Conservation (phyloP, 2,113 vertebrate species). For the Lethenteron camtschaticum region DNA sequence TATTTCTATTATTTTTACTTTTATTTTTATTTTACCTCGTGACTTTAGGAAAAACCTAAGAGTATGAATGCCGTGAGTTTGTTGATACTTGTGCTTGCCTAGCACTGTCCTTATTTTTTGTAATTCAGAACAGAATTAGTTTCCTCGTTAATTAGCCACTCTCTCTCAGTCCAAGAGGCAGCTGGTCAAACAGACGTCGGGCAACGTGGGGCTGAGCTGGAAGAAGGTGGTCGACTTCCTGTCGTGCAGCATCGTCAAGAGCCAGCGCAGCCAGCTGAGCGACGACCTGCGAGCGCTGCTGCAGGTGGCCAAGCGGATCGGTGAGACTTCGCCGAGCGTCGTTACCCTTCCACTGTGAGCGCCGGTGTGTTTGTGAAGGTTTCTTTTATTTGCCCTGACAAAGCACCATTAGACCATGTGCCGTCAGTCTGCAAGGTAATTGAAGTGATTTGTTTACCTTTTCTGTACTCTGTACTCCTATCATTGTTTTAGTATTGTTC, state of each 20-base stretch:
- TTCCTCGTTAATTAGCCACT: too few species aligned
- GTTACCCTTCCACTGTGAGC: neutral
- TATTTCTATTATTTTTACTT: too few species aligned
- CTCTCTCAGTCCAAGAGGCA: too few species aligned
- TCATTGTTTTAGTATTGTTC: neutral
- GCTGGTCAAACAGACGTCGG: too few species aligned
- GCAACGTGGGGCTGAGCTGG: conserved; percentile 52
- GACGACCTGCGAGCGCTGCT: conserved; percentile 57
- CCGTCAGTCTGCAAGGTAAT: neutral
- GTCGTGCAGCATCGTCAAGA: conserved; percentile 44
- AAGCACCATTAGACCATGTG: neutral
- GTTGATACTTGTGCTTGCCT: too few species aligned
- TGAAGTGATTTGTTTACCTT: conserved; percentile 1
- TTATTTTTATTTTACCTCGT: too few species aligned
- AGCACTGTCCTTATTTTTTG: too few species aligned
- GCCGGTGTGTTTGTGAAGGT: neutral
- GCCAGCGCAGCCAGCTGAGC: conserved; percentile 31
- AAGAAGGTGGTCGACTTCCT: conserved; percentile 61
- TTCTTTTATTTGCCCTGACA: neutral
- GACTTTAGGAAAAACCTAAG: too few species aligned
- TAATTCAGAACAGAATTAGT: too few species aligned
- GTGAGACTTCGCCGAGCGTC: conserved; percentile 24
- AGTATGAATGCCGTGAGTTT: too few species aligned
- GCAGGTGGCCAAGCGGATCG: conserved; percentile 66
- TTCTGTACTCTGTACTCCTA: neutral